phyloP scores from a whole-genome alignment of 2,888 invertebrate genomes.

The Catocala nupta region DNA sequence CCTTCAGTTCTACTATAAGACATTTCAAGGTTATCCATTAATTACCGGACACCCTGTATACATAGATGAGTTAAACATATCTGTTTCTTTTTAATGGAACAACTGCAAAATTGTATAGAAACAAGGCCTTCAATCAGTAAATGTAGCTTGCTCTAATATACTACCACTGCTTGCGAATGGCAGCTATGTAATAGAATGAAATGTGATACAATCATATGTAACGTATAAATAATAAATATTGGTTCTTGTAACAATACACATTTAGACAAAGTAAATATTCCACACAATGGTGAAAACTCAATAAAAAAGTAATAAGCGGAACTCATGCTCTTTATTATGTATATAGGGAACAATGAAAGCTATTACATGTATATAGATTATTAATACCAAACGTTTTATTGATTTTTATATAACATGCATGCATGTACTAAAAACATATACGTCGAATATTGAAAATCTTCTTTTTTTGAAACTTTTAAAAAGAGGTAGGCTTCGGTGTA shows the following conservation, averaged over 20 bases:
- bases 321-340: background rate
- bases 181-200: background rate
- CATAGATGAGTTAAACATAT: too few species aligned
- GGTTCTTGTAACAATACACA: background rate
- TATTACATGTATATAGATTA: slow-evolving; percentile 3
- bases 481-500: too few species aligned
- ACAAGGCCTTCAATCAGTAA: too few species aligned
- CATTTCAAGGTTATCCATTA: too few species aligned
- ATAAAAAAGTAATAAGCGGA: background rate
- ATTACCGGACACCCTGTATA: too few species aligned
- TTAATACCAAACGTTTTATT: background rate
- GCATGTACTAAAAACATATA: background rate
- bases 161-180: background rate
- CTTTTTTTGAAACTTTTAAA: background rate
- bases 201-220: background rate
- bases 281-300: background rate
- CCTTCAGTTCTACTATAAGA: too few species aligned
- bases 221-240: background rate
- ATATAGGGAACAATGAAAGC: background rate
- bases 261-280: background rate
- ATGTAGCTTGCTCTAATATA: too few species aligned
- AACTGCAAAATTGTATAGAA: too few species aligned
- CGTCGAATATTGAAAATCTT: background rate
- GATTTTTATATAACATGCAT: background rate
- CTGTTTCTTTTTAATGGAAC: too few species aligned